These are phyloP conservation scores for Dicranocentrus wangi DNA, from an alignment of 2,888 invertebrate species.

Conservation along the genomic window DNA sequence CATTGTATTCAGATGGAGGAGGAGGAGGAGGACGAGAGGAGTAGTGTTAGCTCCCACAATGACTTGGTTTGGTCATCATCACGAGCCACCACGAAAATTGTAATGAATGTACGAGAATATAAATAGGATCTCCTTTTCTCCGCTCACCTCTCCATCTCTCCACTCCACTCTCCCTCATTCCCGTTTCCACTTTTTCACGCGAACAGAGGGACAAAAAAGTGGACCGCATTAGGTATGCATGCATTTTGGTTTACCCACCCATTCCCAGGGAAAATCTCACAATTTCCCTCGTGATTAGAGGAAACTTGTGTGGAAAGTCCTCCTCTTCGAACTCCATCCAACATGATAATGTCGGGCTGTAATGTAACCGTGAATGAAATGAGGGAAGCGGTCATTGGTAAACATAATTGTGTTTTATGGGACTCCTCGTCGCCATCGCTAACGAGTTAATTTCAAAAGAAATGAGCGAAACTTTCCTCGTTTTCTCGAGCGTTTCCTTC, in stretches of 20 bases:
- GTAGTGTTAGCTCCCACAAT: conserved; percentile 58
- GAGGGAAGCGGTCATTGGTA: conserved; percentile 39
- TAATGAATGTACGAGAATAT: conserved; percentile 25
- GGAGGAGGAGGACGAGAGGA: conserved; percentile 28
- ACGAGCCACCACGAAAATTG: conserved; percentile 36
- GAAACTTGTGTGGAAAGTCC: too few species aligned
- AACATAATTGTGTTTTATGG: conserved; percentile 37
- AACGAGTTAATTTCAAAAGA: conserved; percentile 45
- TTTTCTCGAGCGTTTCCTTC: conserved; percentile 7
- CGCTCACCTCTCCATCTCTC: too few species aligned
- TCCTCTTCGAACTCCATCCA: too few species aligned
- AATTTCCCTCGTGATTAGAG: too few species aligned
- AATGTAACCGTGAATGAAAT: conserved; percentile 1
- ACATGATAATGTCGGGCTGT: too few species aligned
- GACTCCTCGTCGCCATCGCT: conserved; percentile 12
- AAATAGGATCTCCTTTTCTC: conserved; percentile 4
- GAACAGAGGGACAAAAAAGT: too few species aligned
- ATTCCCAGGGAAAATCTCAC: too few species aligned
- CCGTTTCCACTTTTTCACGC: neutral
- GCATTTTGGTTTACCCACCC: too few species aligned
- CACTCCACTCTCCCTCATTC: neutral
- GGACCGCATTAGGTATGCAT: too few species aligned
- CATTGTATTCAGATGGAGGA: neutral
- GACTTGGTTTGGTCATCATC: conserved; percentile 55
- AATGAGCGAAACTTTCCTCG: conserved; percentile 48